Evolutionary conservation across 2,888 invertebrate species (phyloP).

Genomic region (Orchesella flavescens): DNA sequence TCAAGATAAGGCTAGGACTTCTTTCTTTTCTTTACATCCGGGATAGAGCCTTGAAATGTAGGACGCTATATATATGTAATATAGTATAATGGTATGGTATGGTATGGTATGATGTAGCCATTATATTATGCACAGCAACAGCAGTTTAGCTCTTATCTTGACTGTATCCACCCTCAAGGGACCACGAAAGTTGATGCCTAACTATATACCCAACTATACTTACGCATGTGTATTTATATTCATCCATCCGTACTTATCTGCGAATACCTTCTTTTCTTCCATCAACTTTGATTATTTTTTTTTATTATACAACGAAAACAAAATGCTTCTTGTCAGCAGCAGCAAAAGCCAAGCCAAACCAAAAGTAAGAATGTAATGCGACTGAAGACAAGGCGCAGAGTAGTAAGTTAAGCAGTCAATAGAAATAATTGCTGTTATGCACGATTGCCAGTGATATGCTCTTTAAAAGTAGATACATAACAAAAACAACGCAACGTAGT

Average conservation of each 20-base stretch:
- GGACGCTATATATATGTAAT: conserved; percentile 39
- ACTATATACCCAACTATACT: background rate
- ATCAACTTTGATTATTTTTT: conserved; percentile 1
- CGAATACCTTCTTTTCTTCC: conserved; percentile 1
- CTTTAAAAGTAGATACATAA: background rate
- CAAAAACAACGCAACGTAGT: background rate
- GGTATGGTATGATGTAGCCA: conserved; percentile 6
- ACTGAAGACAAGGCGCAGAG: background rate
- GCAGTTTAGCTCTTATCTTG: conserved; percentile 26
- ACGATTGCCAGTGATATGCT: conserved; percentile 30
- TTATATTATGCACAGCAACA: conserved; percentile 8
- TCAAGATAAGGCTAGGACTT: conserved; percentile 17
- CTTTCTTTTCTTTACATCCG: conserved; percentile 59
- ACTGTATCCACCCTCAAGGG: conserved; percentile 23
- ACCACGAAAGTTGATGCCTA: conserved; percentile 17
- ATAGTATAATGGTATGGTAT: background rate
- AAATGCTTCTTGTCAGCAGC: background rate
- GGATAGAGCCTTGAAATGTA: conserved; percentile 64
- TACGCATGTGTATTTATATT: background rate
- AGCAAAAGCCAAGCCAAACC: background rate
- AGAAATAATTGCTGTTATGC: conserved; percentile 39
- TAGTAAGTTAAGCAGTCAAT: background rate
- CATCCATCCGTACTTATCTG: conserved; percentile 32
- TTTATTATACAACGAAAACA: conserved; percentile 39
- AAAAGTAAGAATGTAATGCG: too few species aligned